A percentile compares a stretch with the other conserved stretches of the same genome.
Conservation (phyloP, 1,140 invertebrate genomes). For the Dufourea novaeangliae region DNA sequence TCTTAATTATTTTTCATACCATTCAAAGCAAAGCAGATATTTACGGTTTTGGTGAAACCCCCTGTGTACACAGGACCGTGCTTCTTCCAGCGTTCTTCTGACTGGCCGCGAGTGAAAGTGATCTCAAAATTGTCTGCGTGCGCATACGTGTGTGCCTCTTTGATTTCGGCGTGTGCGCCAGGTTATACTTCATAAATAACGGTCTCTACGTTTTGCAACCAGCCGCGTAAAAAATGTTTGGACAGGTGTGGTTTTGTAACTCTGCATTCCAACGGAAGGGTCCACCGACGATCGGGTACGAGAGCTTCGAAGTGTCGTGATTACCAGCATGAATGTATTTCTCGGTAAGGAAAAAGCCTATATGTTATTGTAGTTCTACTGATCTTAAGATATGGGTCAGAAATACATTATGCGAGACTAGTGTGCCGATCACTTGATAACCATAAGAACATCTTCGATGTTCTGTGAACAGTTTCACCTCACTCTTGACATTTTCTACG, state of each 20-base stretch:
- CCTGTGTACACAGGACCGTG: constrained; percentile 14
- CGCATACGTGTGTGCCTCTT: constrained; percentile 9
- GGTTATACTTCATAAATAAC: constrained; percentile 58
- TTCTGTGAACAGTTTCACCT: background rate
- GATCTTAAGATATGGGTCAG: background rate
- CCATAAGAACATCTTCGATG: background rate
- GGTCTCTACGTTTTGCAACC: constrained; percentile 63
- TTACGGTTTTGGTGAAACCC: no score
- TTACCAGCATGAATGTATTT: background rate
- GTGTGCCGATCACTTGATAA: background rate
- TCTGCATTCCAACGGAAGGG: constrained; percentile 48
- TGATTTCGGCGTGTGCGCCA: constrained; percentile 10
- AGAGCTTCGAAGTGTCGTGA: background rate
- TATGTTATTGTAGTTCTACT: background rate
- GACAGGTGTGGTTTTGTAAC: constrained; percentile 65
- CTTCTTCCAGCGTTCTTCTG: constrained; percentile 67
- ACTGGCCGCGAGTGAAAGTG: constrained; percentile 73
- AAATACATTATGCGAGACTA: background rate
- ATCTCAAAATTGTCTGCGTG: constrained; percentile 68
- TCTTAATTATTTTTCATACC: no score
- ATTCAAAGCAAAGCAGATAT: no score
- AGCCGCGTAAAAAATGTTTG: constrained; percentile 59
- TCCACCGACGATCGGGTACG: constrained; percentile 3
- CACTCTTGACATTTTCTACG: background rate
- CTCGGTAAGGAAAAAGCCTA: background rate